Conservation (phyloP, 2,113 vertebrate species). For the Sebastes schlegelii region DNA sequence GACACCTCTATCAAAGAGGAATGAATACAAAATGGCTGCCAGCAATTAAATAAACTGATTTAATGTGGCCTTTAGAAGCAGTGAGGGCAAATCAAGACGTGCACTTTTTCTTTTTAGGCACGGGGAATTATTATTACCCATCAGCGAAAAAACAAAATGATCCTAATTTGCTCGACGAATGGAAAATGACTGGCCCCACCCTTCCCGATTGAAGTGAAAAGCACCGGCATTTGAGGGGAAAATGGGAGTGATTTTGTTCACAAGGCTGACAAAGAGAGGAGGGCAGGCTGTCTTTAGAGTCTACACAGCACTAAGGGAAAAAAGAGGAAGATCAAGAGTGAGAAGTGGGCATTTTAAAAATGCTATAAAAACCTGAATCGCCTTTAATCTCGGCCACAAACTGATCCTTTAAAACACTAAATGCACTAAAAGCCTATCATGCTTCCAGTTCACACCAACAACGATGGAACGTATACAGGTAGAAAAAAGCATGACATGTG, state of each 20-base stretch:
- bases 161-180: conserved; percentile 65
- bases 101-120: conserved; percentile 12
- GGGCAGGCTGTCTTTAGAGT: conserved; percentile 32
- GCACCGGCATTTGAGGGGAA: conserved; percentile 65
- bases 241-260: conserved; percentile 69
- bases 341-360: conserved; percentile 48
- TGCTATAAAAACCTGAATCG: conserved; percentile 9
- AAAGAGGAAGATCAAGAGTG: conserved; percentile 10
- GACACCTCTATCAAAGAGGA: conserved; percentile 42
- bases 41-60: conserved; percentile 60
- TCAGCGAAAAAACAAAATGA: conserved; percentile 60
- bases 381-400: conserved; percentile 7
- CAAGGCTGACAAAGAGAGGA: conserved; percentile 61
- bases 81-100: conserved; percentile 41
- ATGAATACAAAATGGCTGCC: conserved; percentile 71
- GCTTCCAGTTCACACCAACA: neutral
- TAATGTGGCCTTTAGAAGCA: conserved; percentile 44
- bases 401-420: neutral
- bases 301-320: neutral
- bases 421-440: neutral
- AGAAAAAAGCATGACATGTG: conserved; percentile 20
- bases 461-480: conserved; percentile 29
- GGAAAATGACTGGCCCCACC: conserved; percentile 70
- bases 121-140: conserved; percentile 58
- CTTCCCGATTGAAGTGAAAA: conserved; percentile 63